Conservation (phyloP, 2,113 vertebrate species). For the Oceanites oceanicus region DNA sequence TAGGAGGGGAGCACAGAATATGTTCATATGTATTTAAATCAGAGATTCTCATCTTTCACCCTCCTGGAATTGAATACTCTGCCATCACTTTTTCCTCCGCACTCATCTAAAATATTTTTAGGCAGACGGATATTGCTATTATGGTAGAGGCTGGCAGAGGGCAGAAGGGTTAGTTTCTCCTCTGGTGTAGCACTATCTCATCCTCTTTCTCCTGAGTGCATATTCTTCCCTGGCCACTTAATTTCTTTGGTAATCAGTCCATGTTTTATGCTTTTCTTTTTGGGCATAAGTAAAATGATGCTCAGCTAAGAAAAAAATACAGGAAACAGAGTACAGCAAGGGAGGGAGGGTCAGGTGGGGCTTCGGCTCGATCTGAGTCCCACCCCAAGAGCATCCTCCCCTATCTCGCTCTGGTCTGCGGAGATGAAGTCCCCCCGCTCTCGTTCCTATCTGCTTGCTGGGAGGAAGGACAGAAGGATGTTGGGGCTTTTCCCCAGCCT, state of each 20-base stretch:
- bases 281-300: not conserved
- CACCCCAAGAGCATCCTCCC: not conserved
- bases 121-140: not conserved
- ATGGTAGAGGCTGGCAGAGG: not conserved
- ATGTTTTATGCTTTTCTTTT: not conserved
- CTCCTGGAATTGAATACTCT: not conserved
- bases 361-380: not conserved
- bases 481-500: not conserved
- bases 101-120: not conserved
- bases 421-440: not conserved
- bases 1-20: not conserved
- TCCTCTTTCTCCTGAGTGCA: not conserved
- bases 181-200: not conserved
- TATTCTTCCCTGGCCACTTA: not conserved
- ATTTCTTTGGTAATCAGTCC: slow-evolving; percentile 8
- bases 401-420: not conserved
- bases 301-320: not conserved
- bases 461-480: not conserved
- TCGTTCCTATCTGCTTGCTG: not conserved
- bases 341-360: not conserved
- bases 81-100: not conserved
- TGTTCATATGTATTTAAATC: not conserved
- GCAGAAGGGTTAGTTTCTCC: not conserved
- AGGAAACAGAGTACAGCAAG: not conserved
- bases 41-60: not conserved